Base-by-base conservation (phyloP, 1,140 invertebrate genomes). In the Trinorchestia longiramus region DNA sequence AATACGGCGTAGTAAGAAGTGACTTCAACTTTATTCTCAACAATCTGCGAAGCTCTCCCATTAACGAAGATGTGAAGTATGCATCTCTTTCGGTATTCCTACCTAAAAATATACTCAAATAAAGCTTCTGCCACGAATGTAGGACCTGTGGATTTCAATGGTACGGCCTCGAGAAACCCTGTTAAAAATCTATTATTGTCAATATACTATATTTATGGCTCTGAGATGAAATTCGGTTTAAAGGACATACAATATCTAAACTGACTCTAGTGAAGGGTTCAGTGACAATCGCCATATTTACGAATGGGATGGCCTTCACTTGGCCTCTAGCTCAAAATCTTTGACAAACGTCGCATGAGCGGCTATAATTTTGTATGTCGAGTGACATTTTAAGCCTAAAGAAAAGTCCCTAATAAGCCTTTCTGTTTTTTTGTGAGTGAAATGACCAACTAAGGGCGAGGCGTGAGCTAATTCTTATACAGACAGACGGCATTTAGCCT, bases 161-260 rank as follows among this genome's bases (percentile, higher is more conserved):
- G 41, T 42, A 91, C 88, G 36, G 88, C 88, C 6, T 91, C 43
- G 0, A 41, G 88, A 42, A 91, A 91, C 88, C 88, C 88, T 0
- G 88, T 91, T 0, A 28, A 36, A 43, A 91, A 42, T 91, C 88
- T 0, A 91, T 91, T 28, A 91, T 3, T 42, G 88, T 91, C 36
- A 91, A 36, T 23, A 91, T n/a, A n/a, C n/a, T 91, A 91, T 91
- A 91, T 28, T 42, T 91, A 91, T 91, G 88, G 28, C 88, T 41
- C 43, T 42, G 28, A 19, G 43, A 28, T 8, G 88, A 19, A 19
- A 91, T 0, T 3, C 28, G 41, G 15, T 41, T 41, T 42, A 44
- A 23, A 11, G 43, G n/a, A n/a, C n/a, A n/a, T n/a, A n/a, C n/a
- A n/a, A n/a, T 42, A 42, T 91, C 88, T 3, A 91, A 4, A 17